phyloP scores from a whole-genome alignment of 2,797 vertebrate genomes.

The Chromis chromis region DNA sequence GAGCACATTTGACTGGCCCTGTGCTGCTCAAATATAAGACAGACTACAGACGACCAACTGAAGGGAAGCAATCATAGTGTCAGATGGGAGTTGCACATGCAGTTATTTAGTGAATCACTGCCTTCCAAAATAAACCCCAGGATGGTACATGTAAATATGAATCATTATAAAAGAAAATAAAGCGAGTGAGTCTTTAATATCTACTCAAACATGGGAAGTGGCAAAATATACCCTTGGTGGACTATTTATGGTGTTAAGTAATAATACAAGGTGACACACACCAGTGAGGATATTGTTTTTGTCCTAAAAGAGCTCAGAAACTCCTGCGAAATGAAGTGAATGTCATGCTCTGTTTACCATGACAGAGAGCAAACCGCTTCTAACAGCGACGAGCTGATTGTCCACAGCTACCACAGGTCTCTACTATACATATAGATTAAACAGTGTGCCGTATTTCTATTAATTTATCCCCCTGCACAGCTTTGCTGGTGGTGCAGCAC shows the following conservation, averaged over 20 bases:
- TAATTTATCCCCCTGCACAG: constrained; percentile 2
- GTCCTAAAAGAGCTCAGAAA: constrained; percentile 30
- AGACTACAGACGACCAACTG: not conserved
- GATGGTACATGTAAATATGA: not conserved
- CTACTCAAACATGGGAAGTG: not conserved
- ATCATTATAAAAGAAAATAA: constrained; percentile 5
- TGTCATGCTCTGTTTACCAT: constrained; percentile 43
- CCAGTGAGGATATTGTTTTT: constrained; percentile 17
- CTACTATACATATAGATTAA: constrained; percentile 23
- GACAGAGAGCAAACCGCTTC: constrained; percentile 39
- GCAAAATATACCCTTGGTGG: not conserved
- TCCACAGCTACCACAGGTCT: constrained; percentile 2
- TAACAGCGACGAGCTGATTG: constrained; percentile 34
- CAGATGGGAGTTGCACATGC: not conserved
- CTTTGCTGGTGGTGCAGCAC: constrained; percentile 29
- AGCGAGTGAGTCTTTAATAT: not conserved
- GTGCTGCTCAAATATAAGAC: constrained; percentile 18
- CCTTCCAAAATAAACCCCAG: constrained; percentile 1
- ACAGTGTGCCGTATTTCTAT: constrained; percentile 5
- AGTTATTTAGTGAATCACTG: constrained; percentile 10
- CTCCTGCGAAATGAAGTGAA: constrained; percentile 38
- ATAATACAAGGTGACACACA: constrained; percentile 2
- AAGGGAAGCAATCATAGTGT: constrained; percentile 18
- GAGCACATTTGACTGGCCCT: constrained; percentile 23
- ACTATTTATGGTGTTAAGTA: constrained; percentile 23